These are phyloP conservation scores for Drosophila bunnanda DNA, from an alignment of 2,888 invertebrate genomes.

Conservation along the genomic window DNA sequence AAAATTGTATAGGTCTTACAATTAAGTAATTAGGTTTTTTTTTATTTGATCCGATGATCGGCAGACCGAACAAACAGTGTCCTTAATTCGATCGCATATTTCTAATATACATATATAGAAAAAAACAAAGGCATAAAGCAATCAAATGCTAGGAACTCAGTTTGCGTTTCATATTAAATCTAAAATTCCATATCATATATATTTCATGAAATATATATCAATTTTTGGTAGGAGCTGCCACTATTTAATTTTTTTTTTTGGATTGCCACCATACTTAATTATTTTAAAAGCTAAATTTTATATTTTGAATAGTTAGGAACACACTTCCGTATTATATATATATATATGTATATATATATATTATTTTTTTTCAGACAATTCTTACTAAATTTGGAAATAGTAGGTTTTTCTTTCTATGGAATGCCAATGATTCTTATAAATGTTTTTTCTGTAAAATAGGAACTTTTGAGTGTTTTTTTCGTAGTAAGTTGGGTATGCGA, in stretches of 20 bases:
- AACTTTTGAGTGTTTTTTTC: conserved; percentile 71
- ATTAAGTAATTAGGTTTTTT: background rate
- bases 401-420: conserved; percentile 41
- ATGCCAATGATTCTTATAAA: conserved; percentile 46
- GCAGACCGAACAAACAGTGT: conserved; percentile 44
- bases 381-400: conserved; percentile 45
- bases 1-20: conserved; percentile 1
- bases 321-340: conserved; percentile 72
- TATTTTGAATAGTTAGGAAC: conserved; percentile 76
- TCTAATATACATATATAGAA: conserved; percentile 45
- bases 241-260: conserved; percentile 13
- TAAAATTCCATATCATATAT: conserved; percentile 38
- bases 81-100: conserved; percentile 27
- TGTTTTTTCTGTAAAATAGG: conserved; percentile 72
- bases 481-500: conserved; percentile 53
- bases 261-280: conserved; percentile 22
- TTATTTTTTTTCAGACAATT: conserved; percentile 47
- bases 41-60: conserved; percentile 24
- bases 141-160: conserved; percentile 78
- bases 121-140: conserved; percentile 77
- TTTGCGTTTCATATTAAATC: conserved; percentile 67
- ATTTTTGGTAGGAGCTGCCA: conserved; percentile 21
- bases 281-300: conserved; percentile 39
- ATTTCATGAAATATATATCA: conserved; percentile 11
- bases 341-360: no score